phyloP scores from a whole-genome alignment of 2,113 vertebrate genomes.

The Rhadina sibilatrix region DNA sequence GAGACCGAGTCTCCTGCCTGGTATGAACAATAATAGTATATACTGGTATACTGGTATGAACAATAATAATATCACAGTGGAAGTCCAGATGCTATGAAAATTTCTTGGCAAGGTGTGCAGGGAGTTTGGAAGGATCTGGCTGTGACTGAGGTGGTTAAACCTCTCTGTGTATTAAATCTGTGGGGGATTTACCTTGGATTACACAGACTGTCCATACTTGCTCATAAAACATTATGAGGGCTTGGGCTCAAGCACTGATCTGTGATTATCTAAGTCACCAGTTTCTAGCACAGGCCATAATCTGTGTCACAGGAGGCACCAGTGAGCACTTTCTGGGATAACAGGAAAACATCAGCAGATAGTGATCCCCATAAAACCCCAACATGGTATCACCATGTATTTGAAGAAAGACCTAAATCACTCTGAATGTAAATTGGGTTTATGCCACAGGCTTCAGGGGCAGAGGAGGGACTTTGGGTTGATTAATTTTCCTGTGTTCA shows the following conservation, averaged over 20 bases:
- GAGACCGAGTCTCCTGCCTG: fast-evolving
- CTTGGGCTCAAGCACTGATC: background rate
- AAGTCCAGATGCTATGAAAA: background rate
- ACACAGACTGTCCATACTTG: background rate
- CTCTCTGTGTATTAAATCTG: background rate
- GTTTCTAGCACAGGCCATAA: background rate
- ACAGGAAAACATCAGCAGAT: background rate
- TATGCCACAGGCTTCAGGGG: background rate
- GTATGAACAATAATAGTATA: background rate
- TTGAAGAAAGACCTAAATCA: background rate
- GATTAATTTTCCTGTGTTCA: background rate
- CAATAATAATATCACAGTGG: background rate
- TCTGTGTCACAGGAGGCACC: background rate
- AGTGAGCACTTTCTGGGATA: background rate
- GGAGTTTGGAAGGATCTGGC: background rate
- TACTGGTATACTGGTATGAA: too few species aligned
- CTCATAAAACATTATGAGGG: background rate
- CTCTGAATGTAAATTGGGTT: background rate
- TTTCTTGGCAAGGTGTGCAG: background rate
- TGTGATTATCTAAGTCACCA: background rate
- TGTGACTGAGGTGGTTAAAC: background rate
- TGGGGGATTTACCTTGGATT: background rate
- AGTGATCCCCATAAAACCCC: background rate
- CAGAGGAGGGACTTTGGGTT: background rate
- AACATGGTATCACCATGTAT: background rate